Percentiles rank a stretch among this genome's conserved stretches.
phyloP scores from a whole-genome alignment of 1,140 invertebrate genomes.

The Polyergus mexicanus region DNA sequence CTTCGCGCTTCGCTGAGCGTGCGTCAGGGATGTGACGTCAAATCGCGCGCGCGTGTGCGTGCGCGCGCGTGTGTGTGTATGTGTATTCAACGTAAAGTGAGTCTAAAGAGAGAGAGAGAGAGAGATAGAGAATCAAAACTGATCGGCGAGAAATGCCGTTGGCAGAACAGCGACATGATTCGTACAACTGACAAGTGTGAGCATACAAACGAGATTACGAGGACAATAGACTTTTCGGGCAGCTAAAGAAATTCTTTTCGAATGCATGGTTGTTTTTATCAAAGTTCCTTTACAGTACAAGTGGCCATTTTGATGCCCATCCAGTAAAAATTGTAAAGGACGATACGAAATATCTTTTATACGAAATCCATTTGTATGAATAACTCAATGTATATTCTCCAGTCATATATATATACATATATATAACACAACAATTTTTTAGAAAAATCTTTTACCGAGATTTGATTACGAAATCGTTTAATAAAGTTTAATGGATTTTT shows the following conservation, averaged over 20 bases:
- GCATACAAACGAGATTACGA: constrained; percentile 35
- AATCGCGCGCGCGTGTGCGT: neutral
- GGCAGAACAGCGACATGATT: constrained; percentile 14
- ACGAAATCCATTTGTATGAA: neutral
- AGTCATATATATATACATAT: neutral
- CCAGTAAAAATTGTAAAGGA: neutral
- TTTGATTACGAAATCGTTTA: neutral
- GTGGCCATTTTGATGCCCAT: neutral
- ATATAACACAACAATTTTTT: neutral
- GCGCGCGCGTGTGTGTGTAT: neutral
- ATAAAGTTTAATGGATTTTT: constrained; percentile 21
- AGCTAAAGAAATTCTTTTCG: constrained; percentile 1
- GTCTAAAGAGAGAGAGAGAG: constrained; percentile 4
- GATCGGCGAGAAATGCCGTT: constrained; percentile 27
- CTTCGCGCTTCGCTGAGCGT: constrained; percentile 50
- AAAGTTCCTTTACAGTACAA: neutral
- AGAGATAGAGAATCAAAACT: constrained; percentile 35
- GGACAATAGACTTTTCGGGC: constrained; percentile 48
- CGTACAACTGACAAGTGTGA: constrained; percentile 40
- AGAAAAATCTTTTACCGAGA: neutral
- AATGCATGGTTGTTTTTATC: neutral
- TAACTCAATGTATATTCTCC: neutral
- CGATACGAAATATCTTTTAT: neutral
- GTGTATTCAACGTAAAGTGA: constrained; percentile 6
- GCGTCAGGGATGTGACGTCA: constrained; percentile 62